Conservation (phyloP, 2,113 vertebrate genomes). For the Bufo bufo region DNA sequence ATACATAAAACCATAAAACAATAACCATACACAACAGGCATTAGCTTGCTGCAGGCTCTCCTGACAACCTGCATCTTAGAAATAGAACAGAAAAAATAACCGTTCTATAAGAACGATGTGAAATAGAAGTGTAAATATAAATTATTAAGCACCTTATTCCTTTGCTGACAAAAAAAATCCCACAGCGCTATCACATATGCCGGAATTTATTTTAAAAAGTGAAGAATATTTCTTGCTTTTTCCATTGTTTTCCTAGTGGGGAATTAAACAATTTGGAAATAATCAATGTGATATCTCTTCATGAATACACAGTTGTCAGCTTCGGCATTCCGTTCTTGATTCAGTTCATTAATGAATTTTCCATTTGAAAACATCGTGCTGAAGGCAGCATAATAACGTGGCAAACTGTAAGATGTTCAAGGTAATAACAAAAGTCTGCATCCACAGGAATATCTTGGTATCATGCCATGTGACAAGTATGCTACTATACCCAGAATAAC, state of each 20-base stretch:
- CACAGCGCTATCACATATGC: constrained; percentile 4
- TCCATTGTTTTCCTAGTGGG: constrained; percentile 10
- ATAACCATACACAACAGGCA: background rate
- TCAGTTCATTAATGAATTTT: constrained; percentile 29
- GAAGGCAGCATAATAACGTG: background rate
- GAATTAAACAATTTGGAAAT: constrained; percentile 35
- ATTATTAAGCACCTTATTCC: constrained; percentile 51
- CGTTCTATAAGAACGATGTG: constrained; percentile 12
- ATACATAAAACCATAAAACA: background rate
- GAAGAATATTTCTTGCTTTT: constrained; percentile 6
- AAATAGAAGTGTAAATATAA: constrained; percentile 34
- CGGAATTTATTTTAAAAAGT: constrained; percentile 26
- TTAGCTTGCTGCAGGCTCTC: constrained; percentile 24
- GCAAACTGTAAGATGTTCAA: constrained; percentile 13
- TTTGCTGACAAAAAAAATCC: constrained; percentile 31
- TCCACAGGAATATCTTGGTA: background rate
- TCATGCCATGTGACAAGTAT: background rate
- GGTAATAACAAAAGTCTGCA: constrained; percentile 1
- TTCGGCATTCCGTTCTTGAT: background rate
- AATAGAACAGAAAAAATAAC: background rate
- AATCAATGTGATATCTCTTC: constrained; percentile 34
- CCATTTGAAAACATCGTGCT: background rate
- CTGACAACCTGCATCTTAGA: constrained; percentile 24
- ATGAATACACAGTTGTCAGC: constrained; percentile 19
- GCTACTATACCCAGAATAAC: background rate